phyloP scores from a whole-genome alignment of 2,888 invertebrate species.

The Epirrhoe tristata region DNA sequence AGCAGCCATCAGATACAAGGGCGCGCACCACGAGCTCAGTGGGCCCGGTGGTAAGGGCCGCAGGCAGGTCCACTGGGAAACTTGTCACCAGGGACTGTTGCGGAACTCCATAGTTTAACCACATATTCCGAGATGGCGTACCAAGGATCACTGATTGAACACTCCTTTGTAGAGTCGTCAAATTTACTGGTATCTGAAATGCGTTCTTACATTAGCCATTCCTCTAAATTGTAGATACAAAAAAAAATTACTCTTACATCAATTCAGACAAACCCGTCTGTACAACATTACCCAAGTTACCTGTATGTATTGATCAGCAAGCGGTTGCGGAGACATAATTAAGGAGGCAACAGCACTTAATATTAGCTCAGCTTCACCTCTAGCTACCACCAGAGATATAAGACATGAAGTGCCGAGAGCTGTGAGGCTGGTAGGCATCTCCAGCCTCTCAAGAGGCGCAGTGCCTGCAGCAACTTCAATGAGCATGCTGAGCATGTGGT shows the following conservation, averaged over 20 bases:
- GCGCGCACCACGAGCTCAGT: constrained; percentile 81
- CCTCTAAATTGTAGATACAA: background rate
- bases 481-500: constrained; percentile 93
- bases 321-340: constrained; percentile 92
- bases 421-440: constrained; percentile 89
- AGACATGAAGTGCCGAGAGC: constrained; percentile 96
- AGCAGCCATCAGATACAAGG: constrained; percentile 95
- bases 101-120: constrained; percentile 95
- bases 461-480: constrained; percentile 92
- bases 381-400: constrained; percentile 95
- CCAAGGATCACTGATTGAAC: constrained; percentile 95
- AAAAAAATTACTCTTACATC: background rate
- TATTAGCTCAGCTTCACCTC: constrained; percentile 96
- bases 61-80: constrained; percentile 82
- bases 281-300: constrained; percentile 63
- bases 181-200: constrained; percentile 91
- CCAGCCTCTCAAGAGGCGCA: constrained; percentile 58
- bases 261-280: background rate
- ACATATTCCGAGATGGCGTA: constrained; percentile 93
- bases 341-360: constrained; percentile 94
- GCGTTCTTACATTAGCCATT: background rate
- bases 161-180: constrained; percentile 94
- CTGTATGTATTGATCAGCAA: constrained; percentile 93
- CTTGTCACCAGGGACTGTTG: constrained; percentile 89
- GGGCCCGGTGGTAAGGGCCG: constrained; percentile 62